Evolutionary conservation across 2,797 vertebrate species (phyloP), one percentile per base, ranked within the genome.

Genomic region (Craterocephalus amniculus): DNA sequence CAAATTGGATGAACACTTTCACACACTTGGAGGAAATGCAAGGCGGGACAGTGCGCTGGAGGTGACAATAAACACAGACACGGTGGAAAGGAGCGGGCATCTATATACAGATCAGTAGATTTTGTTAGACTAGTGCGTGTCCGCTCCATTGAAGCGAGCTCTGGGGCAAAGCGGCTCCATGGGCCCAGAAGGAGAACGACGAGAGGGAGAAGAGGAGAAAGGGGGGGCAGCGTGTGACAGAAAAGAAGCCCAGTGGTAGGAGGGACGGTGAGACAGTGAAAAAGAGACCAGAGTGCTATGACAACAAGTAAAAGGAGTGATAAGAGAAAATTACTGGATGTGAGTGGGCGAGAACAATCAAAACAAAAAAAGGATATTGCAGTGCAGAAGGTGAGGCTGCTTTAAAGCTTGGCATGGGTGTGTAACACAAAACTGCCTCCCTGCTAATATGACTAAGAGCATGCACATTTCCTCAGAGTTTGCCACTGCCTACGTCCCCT

Each of bases 121-220:
- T 26, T 60, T 51, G 68, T 76, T 20, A 13, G 49, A 59, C 27
- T 3, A 14, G 61, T 48, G 69, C 31, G 67, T 61, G 78, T 75
- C 71, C 7, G 4, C n/a, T 80, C 58, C 76, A 22, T 40, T 72
- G 20, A 54, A 60, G 49, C 12, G 16, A 58, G 48, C 48, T 81
- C 79, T 77, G 69, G 60, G 68, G 55, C 51, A 57, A 67, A 70
- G 60, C 59, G 54, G 79, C 73, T 77, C 84, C 82, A 81, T 77
- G n/a, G 83, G 89, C 72, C 83, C 85, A 87, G 87, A 90, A 85
- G 86, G 89, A 84, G 78, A 68, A 76, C 10, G 38, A 58, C 48
- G 72, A 64, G 48, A 68, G 52, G 16, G 27, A 35, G 34, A 45
- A 20, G 18, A 45, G 18, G 49, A 26, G 51, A 48, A 26, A 62